Percentiles rank a stretch among this genome's conserved stretches.
Evolutionary conservation across 2,797 vertebrate genomes (phyloP).

Genomic region (Gymnopithys bicolor): DNA sequence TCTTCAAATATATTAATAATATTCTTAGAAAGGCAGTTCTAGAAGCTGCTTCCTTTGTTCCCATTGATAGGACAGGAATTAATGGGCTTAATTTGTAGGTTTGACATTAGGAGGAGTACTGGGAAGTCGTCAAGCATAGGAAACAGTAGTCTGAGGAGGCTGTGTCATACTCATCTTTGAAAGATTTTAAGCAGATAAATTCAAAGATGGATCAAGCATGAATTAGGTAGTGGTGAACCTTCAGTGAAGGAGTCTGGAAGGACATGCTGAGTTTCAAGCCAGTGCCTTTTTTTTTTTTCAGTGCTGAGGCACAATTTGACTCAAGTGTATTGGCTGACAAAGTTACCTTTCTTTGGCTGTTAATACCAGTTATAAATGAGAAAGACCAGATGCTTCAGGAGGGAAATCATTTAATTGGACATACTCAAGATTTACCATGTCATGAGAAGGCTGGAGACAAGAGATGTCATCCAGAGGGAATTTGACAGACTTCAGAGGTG

Average conservation of each 20-base stretch:
- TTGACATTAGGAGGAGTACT: neutral
- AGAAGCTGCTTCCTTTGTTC: neutral
- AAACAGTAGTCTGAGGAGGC: neutral
- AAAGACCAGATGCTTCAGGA: neutral
- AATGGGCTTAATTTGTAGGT: neutral
- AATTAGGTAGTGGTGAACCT: neutral
- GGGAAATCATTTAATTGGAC: neutral
- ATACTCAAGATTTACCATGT: neutral
- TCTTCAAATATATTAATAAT: neutral
- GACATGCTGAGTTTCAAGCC: neutral
- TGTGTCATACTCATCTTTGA: neutral
- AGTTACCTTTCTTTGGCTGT: neutral
- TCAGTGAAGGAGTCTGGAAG: neutral
- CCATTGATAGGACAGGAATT: neutral
- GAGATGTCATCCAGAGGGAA: neutral
- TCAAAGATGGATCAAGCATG: neutral
- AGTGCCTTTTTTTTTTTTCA: neutral
- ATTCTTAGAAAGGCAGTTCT: neutral
- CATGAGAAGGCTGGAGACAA: neutral
- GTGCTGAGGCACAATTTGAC: neutral
- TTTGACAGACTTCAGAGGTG: neutral
- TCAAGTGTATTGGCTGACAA: neutral
- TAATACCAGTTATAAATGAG: neutral
- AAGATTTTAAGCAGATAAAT: neutral
- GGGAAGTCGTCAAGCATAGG: neutral